A percentile compares a stretch with the other conserved stretches of the same genome.
Conservation (phyloP, 92 coral and sea anemone species). For the Actinostola sp. region DNA sequence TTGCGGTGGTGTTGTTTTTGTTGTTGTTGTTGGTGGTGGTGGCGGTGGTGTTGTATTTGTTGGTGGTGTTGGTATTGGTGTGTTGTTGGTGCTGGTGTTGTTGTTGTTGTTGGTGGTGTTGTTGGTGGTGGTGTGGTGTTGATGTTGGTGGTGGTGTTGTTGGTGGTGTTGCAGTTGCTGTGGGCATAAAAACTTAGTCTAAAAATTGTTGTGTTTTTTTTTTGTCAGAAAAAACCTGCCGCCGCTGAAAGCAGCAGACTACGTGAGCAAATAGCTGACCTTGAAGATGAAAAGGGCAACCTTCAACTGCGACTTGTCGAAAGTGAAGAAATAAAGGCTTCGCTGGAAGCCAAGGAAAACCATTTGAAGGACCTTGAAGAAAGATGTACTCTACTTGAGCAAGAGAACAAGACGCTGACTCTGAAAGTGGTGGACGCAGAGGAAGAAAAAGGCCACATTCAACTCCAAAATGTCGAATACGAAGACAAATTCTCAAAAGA, state of each 20-base stretch:
- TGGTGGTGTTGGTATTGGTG: no score
- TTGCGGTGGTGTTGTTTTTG: no score
- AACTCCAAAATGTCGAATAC: constrained; percentile 53
- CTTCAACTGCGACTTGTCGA: constrained; percentile 36
- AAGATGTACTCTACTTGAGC: constrained; percentile 55
- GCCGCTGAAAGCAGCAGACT: constrained; percentile 28
- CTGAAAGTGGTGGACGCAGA: constrained; percentile 64
- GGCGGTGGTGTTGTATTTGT: no score
- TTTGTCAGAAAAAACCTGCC: constrained; percentile 19
- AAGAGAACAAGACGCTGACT: constrained; percentile 60
- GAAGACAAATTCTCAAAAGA: constrained; percentile 52
- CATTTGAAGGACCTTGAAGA: constrained; percentile 50
- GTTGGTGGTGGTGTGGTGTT: no score
- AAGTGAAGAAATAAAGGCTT: constrained; percentile 14
- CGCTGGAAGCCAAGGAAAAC: constrained; percentile 13
- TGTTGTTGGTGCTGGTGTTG: no score
- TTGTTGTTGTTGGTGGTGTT: no score
- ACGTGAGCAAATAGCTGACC: constrained; percentile 37
- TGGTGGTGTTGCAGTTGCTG: no score
- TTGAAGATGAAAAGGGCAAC: constrained; percentile 53
- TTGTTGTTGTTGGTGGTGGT: no score
- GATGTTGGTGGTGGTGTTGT: no score
- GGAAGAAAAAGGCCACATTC: constrained; percentile 67
- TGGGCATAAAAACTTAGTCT: no score
- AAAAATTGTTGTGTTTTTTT: not conserved